Evolutionary conservation across 1,140 invertebrate genomes (phyloP), one percentile per base, ranked within the genome.

Genomic region (Diuraphis noxia): DNA sequence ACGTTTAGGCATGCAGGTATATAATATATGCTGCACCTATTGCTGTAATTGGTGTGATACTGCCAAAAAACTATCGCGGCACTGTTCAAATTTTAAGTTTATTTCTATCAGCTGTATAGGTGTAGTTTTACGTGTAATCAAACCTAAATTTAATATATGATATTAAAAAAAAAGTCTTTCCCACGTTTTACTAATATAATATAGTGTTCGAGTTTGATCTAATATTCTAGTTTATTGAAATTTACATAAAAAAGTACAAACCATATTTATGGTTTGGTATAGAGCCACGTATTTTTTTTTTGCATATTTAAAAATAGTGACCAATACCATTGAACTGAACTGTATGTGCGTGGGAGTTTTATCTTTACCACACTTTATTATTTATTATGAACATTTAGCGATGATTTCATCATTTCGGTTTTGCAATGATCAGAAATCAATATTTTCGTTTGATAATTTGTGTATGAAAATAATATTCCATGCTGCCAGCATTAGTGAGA

Each of bases 241-340:
- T 41, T 13, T 30, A 40, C 30, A 41, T 79, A 23, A 81, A 38
- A 81, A 79, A 23, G 7, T 81, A 40, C 21, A 38, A 38, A 40
- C 40, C 79, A 84, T 43, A 43, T 84, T 34, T 34, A 43, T 34
- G 6, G 30, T 43, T 84, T n/a, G 43, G 82, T 84, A 30, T 30
- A 3, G n/a, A 79, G 38, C 81, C 40, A 84, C 25, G 30, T 82
- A n/a, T 43, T 79, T 84, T 84, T 43, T 86, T 86, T 86, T 49
- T 86, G 30, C 30, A 84, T 34, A 34, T 43, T 43, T 34, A 86
- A 86, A 86, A 86, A 86, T 86, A 86, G 43, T 34, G 84, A 36
- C 84, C 43, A 49, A 85, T 49, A 86, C 19, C 34, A 30, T 23
- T 85, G 1, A 49, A 49, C 19, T 85, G 1, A 46, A 46, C 30